A percentile compares a stretch with the other conserved stretches of the same genome.
Conservation (phyloP, 2,888 invertebrate genomes). For the Teinopalpus imperialis region DNA sequence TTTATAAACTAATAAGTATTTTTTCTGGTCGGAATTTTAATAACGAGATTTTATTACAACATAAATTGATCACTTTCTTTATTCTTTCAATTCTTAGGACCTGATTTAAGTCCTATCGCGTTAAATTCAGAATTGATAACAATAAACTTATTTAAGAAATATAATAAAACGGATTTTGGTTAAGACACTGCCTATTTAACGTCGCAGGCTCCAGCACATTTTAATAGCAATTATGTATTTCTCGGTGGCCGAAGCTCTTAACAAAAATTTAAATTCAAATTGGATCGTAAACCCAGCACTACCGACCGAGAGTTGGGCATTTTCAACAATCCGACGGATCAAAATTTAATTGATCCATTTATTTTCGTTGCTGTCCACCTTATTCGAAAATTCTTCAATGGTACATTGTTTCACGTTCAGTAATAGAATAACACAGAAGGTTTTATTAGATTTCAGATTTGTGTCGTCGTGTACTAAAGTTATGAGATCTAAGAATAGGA, state of each 20-base stretch:
- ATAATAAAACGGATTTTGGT: too few species aligned
- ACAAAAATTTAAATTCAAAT: conserved; percentile 37
- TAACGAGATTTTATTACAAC: too few species aligned
- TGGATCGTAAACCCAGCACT: conserved; percentile 42
- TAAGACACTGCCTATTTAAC: conserved; percentile 21
- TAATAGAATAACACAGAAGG: conserved; percentile 1
- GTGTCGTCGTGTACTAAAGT: conserved; percentile 3
- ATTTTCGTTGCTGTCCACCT: conserved; percentile 13
- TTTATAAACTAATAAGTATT: too few species aligned
- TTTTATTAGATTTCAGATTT: conserved; percentile 13
- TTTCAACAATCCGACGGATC: conserved; percentile 35
- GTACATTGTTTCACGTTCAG: conserved; percentile 4
- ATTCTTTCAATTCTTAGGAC: too few species aligned
- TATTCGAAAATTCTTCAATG: conserved; percentile 12
- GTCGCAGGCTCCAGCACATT: conserved; percentile 11
- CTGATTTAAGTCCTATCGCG: too few species aligned
- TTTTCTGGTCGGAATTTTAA: too few species aligned
- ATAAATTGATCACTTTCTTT: too few species aligned
- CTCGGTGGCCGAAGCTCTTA: conserved; percentile 31
- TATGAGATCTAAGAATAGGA: conserved; percentile 13
- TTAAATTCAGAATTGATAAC: too few species aligned
- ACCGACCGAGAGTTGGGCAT: conserved; percentile 41
- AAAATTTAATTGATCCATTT: conserved; percentile 27
- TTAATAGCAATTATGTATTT: conserved; percentile 27
- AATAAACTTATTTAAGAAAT: too few species aligned